phyloP scores from a whole-genome alignment of 2,888 invertebrate genomes.

The Arctia plantaginis region DNA sequence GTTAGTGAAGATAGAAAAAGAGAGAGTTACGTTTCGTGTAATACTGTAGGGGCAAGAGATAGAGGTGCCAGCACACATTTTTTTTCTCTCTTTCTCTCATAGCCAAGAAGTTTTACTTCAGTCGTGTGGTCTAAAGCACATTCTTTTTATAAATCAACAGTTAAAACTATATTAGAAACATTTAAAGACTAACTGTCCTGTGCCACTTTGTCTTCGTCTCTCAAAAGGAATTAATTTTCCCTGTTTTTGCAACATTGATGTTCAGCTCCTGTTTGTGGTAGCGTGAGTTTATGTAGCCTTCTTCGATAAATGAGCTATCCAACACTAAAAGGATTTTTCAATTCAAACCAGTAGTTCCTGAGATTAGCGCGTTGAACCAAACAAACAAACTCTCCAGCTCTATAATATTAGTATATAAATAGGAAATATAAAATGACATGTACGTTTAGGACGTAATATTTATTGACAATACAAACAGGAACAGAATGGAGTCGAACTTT shows the following conservation, averaged over 20 bases:
- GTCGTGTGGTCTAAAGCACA: too few relatives aligned
- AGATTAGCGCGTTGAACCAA: not conserved
- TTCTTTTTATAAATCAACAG: too few relatives aligned
- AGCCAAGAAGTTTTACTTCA: too few relatives aligned
- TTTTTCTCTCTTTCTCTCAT: too few relatives aligned
- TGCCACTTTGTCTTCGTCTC: not conserved
- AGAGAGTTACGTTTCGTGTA: too few relatives aligned
- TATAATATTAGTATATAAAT: not conserved
- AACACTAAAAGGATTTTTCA: not conserved
- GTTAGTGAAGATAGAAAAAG: too few relatives aligned
- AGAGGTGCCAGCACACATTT: too few relatives aligned
- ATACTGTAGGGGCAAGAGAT: too few relatives aligned
- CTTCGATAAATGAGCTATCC: not conserved
- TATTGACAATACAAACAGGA: slow-evolving; percentile 62
- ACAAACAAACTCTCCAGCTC: not conserved
- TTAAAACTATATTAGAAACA: not conserved
- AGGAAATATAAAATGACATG: slow-evolving; percentile 23
- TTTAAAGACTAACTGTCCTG: not conserved
- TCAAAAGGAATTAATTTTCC: not conserved
- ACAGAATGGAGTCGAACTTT: slow-evolving; percentile 57
- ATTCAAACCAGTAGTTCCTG: not conserved
- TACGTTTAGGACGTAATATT: slow-evolving; percentile 52
- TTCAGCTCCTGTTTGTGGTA: not conserved
- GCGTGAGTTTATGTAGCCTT: not conserved
- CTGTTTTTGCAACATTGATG: not conserved